phyloP scores from a whole-genome alignment of 1,140 invertebrate species.

The Philotrypesis tridentata region DNA sequence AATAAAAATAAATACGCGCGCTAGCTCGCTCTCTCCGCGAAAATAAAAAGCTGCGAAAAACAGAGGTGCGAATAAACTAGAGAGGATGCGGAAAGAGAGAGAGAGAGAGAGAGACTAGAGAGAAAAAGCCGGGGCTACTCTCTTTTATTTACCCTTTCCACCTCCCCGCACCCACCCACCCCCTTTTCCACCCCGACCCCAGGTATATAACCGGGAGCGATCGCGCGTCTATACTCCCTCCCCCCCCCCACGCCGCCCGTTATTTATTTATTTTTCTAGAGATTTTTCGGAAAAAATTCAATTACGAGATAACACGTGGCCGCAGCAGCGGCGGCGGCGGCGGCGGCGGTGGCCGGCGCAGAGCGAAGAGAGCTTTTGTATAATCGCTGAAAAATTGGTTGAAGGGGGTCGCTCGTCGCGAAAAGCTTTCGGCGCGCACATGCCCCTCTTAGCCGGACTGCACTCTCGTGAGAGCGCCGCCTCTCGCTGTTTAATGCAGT shows the following conservation, averaged over 20 bases:
- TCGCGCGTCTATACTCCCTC: background rate
- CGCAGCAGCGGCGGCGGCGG: background rate
- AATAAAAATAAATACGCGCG: constrained; percentile 23
- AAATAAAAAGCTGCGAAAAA: background rate
- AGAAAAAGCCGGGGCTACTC: background rate
- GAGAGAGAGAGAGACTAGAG: background rate
- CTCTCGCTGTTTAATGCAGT: constrained; percentile 61
- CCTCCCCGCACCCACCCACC: too few relatives aligned
- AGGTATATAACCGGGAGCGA: constrained; percentile 8
- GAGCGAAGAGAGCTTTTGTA: constrained; percentile 5
- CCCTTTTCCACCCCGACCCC: background rate
- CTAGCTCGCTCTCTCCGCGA: background rate
- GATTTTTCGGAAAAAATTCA: constrained; percentile 36
- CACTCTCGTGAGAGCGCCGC: constrained; percentile 13
- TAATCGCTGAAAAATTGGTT: constrained; percentile 41
- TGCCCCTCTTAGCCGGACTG: constrained; percentile 9
- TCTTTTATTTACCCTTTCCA: background rate
- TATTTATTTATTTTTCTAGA: constrained; percentile 28
- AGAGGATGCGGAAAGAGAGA: background rate
- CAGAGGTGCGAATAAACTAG: background rate
- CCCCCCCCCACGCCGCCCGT: background rate
- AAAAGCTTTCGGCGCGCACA: constrained; percentile 15
- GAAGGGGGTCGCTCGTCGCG: background rate
- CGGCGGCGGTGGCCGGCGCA: too few relatives aligned
- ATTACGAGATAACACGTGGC: constrained; percentile 18